Evolutionary conservation across 1,140 invertebrate genomes (phyloP), one percentile per base, ranked within the genome.

Genomic region (Dinoponera quadriceps): DNA sequence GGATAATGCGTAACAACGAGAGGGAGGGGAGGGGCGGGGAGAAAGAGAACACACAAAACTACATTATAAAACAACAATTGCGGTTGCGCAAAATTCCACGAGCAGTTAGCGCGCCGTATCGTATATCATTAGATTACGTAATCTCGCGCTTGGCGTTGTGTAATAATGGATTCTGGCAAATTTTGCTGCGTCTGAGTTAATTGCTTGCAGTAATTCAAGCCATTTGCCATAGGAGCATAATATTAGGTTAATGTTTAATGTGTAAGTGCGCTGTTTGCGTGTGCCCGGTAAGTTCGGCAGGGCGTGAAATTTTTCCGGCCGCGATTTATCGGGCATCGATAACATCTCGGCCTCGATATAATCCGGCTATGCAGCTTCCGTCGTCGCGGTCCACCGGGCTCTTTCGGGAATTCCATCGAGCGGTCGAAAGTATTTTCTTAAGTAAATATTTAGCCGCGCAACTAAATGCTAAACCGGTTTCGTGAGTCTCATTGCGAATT

Each of bases 361-460:
- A 85, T 82, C 75, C 75, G 49, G 25, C 38, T 27, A n/a, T 71
- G 73, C 33, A 84, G 27, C 51, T 54, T 14, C n/a, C 33, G 55
- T 55, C 60, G 49, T 84, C 72, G 63, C 38, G 54, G 69, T 51
- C 63, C 66, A 38, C 27, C 16, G 13, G 51, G 63, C 48, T 75
- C 80, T 65, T n/a, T 16, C 18, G 25, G 25, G 5, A 22, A 44
- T 48, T 44, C n/a, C 49, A 5, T 14, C 33, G 33, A 65, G 49
- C 49, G 22, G 63, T 29, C 13, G 55, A 29, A 48, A 73, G 74
- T 83, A 73, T 86, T 87, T 85, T 72, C 86, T 86, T 86, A 85
- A 85, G 84, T 71, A 71, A 78, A 49, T 82, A 86, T 85, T 85
- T 85, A 87, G 74, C 68, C 59, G 81, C 73, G 57, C 60, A 87